Evolutionary conservation across 2,888 invertebrate genomes (phyloP), one percentile per base, ranked within the genome.

Genomic region (Nudaria mundana): DNA sequence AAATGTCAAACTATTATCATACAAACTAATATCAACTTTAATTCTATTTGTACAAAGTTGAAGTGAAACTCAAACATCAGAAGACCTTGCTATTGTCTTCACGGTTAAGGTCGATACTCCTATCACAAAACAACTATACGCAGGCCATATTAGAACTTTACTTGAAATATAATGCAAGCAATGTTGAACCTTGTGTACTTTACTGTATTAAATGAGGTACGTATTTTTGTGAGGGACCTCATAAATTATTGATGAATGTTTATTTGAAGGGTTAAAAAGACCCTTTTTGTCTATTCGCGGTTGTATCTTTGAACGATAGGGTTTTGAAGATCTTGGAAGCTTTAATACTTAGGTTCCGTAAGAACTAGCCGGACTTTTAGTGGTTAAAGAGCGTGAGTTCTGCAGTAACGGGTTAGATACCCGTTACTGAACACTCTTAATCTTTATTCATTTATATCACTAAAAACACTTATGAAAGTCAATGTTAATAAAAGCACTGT

Each of bases 81-180:
- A 28, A 30, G 22, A 20, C 40, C 22, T 40, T 48, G 24, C 65
- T 52, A 71, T 73, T 73, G 71, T 76, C 55, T 42, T 35, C 39
- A 39, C 38, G 22, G 31, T 28, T 63, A 70, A 55, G 59, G 74
- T 52, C 52, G 58, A 71, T 48, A 65, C 54, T 77, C 41, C 53
- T 50, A 39, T 66, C 52, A 48, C 55, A 42, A 40, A 46, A 36
- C 37, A 40, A 48, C 41, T 40, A 34, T 42, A 49, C 39, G 42
- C 44, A 2, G 48, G 39, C 35, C 47, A 49, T 44, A 39, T 44
- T 43, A 29, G 32, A 50, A 43, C 42, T 40, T 40, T 52, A 47
- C 55, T 56, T 46, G 24, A 30, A 44, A 46, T 51, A 42, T 35
- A 26, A 15, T 41, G 46, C 58, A 59, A 50, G 58, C 65, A 43